Evolutionary conservation across 92 coral and sea anemone genomes (phyloP).

Genomic region (Porites rus): DNA sequence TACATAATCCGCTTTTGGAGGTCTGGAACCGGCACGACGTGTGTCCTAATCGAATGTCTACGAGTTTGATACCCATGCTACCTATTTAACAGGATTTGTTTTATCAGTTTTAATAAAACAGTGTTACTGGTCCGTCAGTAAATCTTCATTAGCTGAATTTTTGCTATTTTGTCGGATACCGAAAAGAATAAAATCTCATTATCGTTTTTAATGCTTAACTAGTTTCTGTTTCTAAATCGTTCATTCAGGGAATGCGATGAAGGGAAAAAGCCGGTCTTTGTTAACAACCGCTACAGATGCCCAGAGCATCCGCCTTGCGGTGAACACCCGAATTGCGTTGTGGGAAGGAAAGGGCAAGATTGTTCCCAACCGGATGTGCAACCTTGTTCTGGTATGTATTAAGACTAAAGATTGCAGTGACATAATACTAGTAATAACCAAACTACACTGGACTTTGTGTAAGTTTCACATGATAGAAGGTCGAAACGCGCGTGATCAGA

Average conservation of each 20-base stretch:
- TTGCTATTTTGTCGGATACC: neutral
- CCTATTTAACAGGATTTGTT: neutral
- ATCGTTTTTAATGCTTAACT: neutral
- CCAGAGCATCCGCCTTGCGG: slow-evolving; percentile 70
- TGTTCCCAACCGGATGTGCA: slow-evolving; percentile 76
- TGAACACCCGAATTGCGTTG: slow-evolving; percentile 66
- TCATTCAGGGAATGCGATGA: slow-evolving; percentile 47
- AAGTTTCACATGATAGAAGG: neutral
- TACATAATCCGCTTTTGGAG: neutral
- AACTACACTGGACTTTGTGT: neutral
- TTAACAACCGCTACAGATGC: slow-evolving; percentile 62
- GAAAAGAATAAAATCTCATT: slow-evolving; percentile 1
- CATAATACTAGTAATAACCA: slow-evolving; percentile 2
- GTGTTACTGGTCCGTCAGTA: neutral
- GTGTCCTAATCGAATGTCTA: neutral
- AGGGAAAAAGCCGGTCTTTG: slow-evolving; percentile 41
- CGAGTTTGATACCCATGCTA: neutral
- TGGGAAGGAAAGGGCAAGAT: slow-evolving; percentile 69
- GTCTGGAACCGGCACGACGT: neutral
- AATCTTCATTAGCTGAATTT: neutral
- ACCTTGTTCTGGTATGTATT: slow-evolving; percentile 53
- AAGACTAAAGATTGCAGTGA: neutral
- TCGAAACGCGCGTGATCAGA: neutral
- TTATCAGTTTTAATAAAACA: neutral
- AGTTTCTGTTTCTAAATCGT: neutral